Percentiles rank a stretch among this genome's conserved stretches.
Evolutionary conservation across 2,113 vertebrate genomes (phyloP).

Genomic region (Crotalus helleri): DNA sequence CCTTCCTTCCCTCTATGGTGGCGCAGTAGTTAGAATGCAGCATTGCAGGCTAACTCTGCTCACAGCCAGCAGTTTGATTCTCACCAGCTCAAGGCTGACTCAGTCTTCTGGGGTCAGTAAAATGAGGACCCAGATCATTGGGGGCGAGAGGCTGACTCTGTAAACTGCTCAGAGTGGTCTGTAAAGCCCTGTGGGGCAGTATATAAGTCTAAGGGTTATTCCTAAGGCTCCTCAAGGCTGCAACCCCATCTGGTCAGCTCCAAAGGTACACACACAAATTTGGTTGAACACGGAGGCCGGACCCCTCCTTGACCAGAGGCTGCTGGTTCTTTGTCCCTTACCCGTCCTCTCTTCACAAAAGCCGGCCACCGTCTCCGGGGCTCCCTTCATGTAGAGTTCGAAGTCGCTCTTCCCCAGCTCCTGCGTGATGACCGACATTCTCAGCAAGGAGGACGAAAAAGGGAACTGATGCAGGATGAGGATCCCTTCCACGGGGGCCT

Average conservation of each 20-base stretch:
- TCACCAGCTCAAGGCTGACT: no score
- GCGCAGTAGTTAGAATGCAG: no score
- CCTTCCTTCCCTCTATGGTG: no score
- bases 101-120: no score
- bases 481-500: slow-evolving; percentile 56
- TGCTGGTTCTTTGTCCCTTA: slow-evolving; percentile 13
- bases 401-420: slow-evolving; percentile 25
- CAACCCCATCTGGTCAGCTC: background rate
- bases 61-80: no score
- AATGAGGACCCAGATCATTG: no score
- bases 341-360: slow-evolving; percentile 65
- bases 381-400: slow-evolving; percentile 66
- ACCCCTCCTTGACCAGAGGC: background rate
- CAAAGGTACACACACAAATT: background rate
- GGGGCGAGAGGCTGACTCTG: no score
- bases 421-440: slow-evolving; percentile 66
- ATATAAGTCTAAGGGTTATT: no score
- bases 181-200: no score
- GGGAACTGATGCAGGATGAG: slow-evolving; percentile 66
- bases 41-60: no score
- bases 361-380: slow-evolving; percentile 62
- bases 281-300: background rate
- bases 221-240: background rate
- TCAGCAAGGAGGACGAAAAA: slow-evolving; percentile 70
- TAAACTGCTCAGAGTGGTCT: no score